A percentile compares a stretch with the other conserved stretches of the same genome.
Conservation (phyloP, 2,888 invertebrate species). For the Standfussiana lucernea region DNA sequence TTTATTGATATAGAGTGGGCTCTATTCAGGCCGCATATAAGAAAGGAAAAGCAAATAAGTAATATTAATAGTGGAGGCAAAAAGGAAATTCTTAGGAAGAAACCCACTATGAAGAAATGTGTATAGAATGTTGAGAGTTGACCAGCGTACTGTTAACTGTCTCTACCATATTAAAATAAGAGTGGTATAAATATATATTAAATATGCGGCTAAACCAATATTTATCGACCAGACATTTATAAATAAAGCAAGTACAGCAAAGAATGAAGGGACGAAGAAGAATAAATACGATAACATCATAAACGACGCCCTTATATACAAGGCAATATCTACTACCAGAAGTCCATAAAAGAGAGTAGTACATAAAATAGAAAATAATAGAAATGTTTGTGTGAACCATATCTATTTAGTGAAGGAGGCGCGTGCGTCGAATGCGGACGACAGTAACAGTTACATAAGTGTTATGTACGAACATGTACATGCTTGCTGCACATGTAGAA, state of each 20-base stretch:
- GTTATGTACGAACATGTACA: conserved; percentile 52
- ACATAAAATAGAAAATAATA: conserved; percentile 46
- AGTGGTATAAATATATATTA: no score
- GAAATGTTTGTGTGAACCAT: conserved; percentile 30
- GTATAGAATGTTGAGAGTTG: not conserved
- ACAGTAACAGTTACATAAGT: conserved; percentile 47
- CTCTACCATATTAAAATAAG: no score
- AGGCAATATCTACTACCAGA: not conserved
- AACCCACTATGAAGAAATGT: not conserved
- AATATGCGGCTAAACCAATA: not conserved
- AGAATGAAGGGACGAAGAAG: not conserved
- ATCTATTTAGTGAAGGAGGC: conserved; percentile 29
- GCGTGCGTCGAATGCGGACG: conserved; percentile 52
- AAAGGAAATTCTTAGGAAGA: not conserved
- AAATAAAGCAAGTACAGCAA: not conserved
- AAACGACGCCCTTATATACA: not conserved
- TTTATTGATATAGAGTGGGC: conserved; percentile 55
- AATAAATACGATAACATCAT: not conserved
- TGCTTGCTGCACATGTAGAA: conserved; percentile 47
- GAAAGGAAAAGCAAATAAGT: conserved; percentile 51
- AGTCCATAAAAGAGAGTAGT: conserved; percentile 9
- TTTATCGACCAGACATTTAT: not conserved
- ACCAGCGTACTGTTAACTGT: no score
- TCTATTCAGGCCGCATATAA: conserved; percentile 36
- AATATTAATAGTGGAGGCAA: conserved; percentile 26